A percentile compares a stretch with the other conserved stretches of the same genome.
phyloP scores from a whole-genome alignment of 2,888 invertebrate species.

The Dynastes grantii region DNA sequence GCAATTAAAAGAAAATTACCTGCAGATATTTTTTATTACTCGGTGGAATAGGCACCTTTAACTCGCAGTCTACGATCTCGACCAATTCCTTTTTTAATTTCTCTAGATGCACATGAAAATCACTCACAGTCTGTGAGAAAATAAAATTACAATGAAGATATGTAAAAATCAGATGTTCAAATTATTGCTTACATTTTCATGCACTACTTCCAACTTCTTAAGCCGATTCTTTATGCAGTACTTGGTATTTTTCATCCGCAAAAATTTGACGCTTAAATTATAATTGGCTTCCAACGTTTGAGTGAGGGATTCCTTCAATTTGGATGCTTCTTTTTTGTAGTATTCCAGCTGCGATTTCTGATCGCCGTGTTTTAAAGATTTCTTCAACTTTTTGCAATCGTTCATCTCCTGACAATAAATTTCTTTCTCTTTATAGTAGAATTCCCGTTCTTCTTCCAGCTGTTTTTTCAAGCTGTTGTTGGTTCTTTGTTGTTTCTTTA shows the following conservation, averaged over 20 bases:
- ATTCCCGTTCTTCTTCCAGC: constrained; percentile 73
- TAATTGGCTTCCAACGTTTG: constrained; percentile 69
- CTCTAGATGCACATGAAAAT: constrained; percentile 65
- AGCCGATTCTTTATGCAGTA: constrained; percentile 64
- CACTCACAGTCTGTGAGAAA: constrained; percentile 60
- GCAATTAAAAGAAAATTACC: constrained; percentile 57
- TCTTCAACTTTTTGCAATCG: constrained; percentile 65
- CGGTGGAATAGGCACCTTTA: constrained; percentile 64
- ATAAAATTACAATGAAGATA: constrained; percentile 51
- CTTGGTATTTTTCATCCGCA: constrained; percentile 69
- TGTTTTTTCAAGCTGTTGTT: constrained; percentile 72
- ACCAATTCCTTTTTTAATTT: constrained; percentile 63
- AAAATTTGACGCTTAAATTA: constrained; percentile 69
- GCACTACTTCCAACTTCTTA: constrained; percentile 63
- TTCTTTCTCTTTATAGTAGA: constrained; percentile 74
- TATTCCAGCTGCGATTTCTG: constrained; percentile 58
- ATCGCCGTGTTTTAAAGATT: constrained; percentile 55
- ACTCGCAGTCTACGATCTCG: constrained; percentile 63
- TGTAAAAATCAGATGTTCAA: neutral
- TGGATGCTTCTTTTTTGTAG: constrained; percentile 66
- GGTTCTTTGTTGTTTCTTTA: constrained; percentile 71
- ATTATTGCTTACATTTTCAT: constrained; percentile 61
- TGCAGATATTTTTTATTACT: constrained; percentile 69
- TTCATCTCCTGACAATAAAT: constrained; percentile 72
- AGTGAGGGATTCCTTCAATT: constrained; percentile 66